Evolutionary conservation across 2,888 invertebrate species (phyloP).

Genomic region (Cataglyphis altisquamis): DNA sequence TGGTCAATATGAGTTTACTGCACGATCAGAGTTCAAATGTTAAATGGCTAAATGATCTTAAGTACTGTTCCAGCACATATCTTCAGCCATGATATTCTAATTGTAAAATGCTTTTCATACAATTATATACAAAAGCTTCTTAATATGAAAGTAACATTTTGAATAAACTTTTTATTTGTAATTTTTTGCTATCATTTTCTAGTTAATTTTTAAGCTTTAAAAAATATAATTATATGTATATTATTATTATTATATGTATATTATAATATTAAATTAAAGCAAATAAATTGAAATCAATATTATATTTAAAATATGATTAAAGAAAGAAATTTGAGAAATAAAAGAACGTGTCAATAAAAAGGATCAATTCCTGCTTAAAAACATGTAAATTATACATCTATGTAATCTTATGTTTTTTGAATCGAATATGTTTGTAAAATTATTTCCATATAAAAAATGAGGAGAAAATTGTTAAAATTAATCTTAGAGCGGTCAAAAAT

Average conservation of each 20-base stretch:
- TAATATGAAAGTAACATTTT: background rate
- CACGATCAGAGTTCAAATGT: slow-evolving; percentile 79
- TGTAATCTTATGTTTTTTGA: no score
- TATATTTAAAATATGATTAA: background rate
- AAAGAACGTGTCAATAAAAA: no score
- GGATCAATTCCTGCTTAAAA: no score
- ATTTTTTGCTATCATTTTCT: background rate
- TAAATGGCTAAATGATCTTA: slow-evolving; percentile 79
- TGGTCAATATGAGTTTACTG: slow-evolving; percentile 63
- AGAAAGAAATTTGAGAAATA: background rate
- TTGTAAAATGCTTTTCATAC: slow-evolving; percentile 42
- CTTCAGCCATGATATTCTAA: slow-evolving; percentile 59
- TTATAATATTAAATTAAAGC: no score
- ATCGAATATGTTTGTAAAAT: no score
- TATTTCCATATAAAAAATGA: no score
- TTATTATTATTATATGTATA: no score
- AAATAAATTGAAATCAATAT: background rate
- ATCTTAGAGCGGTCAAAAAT: no score
- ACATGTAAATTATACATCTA: no score
- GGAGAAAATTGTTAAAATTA: no score
- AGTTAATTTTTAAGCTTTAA: background rate
- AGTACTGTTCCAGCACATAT: slow-evolving; percentile 63
- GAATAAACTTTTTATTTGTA: background rate
- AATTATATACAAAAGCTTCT: background rate
- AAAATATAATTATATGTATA: background rate